Evolutionary conservation across 2,113 vertebrate species (phyloP), one percentile per base, ranked within the genome.

Genomic region (Pogonocichla stellata): DNA sequence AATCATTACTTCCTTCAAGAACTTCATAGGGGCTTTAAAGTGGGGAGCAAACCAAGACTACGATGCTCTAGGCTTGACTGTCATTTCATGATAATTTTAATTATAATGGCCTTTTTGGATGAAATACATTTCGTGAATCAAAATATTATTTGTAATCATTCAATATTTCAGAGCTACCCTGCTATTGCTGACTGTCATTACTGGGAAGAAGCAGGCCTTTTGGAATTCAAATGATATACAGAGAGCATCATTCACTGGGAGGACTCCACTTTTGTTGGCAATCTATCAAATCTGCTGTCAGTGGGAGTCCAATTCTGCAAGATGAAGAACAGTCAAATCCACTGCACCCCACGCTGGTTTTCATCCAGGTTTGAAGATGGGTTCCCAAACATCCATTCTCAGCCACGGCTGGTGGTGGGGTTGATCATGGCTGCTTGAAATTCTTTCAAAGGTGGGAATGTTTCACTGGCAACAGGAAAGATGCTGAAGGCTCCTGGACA

Each of bases 211-310:
- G 23, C 23, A 95, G 51, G 26, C 20, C 51, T 88, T 88, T 93
- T 73, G 71, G 81, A 75, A 95, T 92, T 91, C 54, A 91, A 73
- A 92, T 95, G 8, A 80, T 72, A 75, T 89, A 34, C 66, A 87
- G 83, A 93, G 65, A 90, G 50, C 45, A 90, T 82, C 23, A 4
- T 69, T 94, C 6, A 2, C 29, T 5, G 9, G 57, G 36, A 67
- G 61, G 61, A 42, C 13, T 81, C 77, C 57, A 61, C 61, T 95
- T 89, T 43, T 95, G 89, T 50, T 85, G 89, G 54, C 93, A 94
- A 54, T 81, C 65, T 89, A 28, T 82, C 58, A 92, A 80, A 92
- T 47, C 28, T 0, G 0, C 45, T 94, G 71, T 19, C 91, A 62
- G 70, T 57, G 36, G 86, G 54, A 53, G 62, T 77, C 84, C 2